Evolutionary conservation across 2,888 invertebrate species (phyloP).

Genomic region (Dasysyrphus albostriatus): DNA sequence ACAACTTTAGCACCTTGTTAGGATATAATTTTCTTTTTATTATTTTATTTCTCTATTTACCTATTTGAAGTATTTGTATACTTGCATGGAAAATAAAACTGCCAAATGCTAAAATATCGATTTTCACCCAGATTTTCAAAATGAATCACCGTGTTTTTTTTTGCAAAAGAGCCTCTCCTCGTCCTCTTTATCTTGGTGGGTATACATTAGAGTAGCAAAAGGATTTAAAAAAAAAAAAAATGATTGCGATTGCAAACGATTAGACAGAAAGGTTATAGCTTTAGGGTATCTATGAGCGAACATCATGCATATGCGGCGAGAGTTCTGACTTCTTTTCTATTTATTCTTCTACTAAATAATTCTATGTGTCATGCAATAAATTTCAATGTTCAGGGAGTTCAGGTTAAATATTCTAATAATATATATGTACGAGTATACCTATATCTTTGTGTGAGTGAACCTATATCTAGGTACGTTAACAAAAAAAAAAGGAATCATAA

Average conservation of each 20-base stretch:
- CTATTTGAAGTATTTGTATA: background rate
- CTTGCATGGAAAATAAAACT: background rate
- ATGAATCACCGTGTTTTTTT: slow-evolving; percentile 50
- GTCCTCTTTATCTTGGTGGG: background rate
- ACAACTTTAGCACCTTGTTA: slow-evolving; percentile 8
- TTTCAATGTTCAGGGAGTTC: slow-evolving; percentile 26
- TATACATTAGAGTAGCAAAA: background rate
- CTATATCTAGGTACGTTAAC: background rate
- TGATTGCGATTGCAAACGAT: slow-evolving; percentile 42
- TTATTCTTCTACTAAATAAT: slow-evolving; percentile 48
- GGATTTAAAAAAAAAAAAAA: slow-evolving; percentile 27
- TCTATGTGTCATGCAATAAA: slow-evolving; percentile 50
- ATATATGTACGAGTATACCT: background rate
- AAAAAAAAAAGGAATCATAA: slow-evolving; percentile 19
- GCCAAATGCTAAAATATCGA: slow-evolving; percentile 64
- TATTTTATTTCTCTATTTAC: slow-evolving; percentile 12
- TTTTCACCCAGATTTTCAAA: slow-evolving; percentile 55
- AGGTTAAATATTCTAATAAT: slow-evolving; percentile 11
- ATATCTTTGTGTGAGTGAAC: background rate
- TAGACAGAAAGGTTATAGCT: slow-evolving; percentile 19
- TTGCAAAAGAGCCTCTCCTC: background rate
- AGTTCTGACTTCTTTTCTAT: slow-evolving; percentile 31
- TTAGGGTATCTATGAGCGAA: background rate
- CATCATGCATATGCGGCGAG: slow-evolving; percentile 22
- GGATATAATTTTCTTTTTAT: background rate